phyloP scores from a whole-genome alignment of 2,113 vertebrate genomes.

The Syngnathus floridae region DNA sequence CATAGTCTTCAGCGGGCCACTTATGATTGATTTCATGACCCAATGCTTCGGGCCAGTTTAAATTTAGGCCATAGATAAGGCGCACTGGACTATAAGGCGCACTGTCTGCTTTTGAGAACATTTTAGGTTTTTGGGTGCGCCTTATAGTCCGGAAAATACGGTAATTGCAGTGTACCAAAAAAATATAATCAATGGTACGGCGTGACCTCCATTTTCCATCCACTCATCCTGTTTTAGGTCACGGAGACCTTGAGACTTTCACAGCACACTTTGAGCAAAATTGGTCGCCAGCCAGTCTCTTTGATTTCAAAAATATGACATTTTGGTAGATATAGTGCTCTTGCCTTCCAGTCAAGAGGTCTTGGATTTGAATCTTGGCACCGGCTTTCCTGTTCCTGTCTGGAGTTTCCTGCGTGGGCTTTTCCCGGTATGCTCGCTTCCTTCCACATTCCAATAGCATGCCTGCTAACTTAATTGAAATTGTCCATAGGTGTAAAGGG shows the following conservation, averaged over 20 bases:
- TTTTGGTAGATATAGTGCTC: neutral
- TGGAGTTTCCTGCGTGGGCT: neutral
- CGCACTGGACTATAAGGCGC: too few relatives aligned
- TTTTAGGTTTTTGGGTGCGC: too few relatives aligned
- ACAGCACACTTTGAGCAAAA: neutral
- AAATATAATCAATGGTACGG: neutral
- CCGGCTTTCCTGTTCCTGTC: constrained; percentile 1
- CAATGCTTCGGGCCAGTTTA: too few relatives aligned
- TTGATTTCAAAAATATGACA: neutral
- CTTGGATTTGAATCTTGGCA: neutral
- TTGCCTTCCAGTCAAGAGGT: neutral
- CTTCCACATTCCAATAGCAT: neutral
- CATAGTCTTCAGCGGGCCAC: too few relatives aligned
- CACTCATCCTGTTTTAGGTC: too few relatives aligned
- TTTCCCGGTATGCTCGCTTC: neutral
- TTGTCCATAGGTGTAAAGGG: neutral
- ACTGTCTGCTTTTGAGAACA: too few relatives aligned
- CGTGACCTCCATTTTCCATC: too few relatives aligned
- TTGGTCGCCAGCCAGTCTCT: neutral
- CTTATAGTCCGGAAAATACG: too few relatives aligned
- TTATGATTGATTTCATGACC: too few relatives aligned
- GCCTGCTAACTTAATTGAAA: constrained; percentile 1
- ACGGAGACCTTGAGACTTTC: too few relatives aligned
- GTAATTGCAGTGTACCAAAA: neutral
- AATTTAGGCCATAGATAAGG: too few relatives aligned